These are phyloP conservation scores for Tetrapedia diversipes DNA, from an alignment of 2,888 invertebrate species.

Conservation along the genomic window DNA sequence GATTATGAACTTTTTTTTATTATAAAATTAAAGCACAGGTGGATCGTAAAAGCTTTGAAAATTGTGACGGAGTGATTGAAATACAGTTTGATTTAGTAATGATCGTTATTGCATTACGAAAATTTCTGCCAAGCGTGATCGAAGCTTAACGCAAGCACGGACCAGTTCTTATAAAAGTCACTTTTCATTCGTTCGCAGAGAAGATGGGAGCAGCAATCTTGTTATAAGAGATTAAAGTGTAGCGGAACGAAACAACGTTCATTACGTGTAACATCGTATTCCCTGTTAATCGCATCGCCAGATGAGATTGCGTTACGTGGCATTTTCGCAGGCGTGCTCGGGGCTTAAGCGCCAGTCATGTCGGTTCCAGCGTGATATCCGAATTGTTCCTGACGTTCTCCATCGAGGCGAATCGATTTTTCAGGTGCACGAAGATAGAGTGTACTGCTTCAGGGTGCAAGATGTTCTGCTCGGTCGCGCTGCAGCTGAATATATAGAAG, in stretches of 20 bases:
- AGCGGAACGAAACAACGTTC: background rate
- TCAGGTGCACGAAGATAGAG: constrained; percentile 2
- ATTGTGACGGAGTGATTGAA: too few species aligned
- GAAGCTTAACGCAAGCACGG: background rate
- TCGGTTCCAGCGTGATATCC: background rate
- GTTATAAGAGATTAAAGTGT: background rate
- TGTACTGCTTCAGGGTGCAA: constrained; percentile 7
- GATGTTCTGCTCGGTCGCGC: constrained; percentile 7
- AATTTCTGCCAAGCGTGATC: background rate
- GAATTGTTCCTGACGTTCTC: constrained; percentile 6
- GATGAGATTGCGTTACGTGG: constrained; percentile 4
- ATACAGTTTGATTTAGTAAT: too few species aligned
- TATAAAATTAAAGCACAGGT: too few species aligned
- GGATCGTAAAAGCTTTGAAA: too few species aligned
- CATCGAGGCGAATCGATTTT: constrained; percentile 12
- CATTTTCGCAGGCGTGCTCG: background rate
- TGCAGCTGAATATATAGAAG: constrained; percentile 44
- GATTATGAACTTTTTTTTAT: too few species aligned
- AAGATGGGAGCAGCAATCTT: background rate
- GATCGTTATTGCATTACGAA: background rate
- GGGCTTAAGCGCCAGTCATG: background rate
- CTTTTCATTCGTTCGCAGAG: background rate
- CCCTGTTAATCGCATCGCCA: background rate
- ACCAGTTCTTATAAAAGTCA: background rate
- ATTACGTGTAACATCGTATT: background rate